These are phyloP conservation scores for Yponomeuta malinellus DNA, from an alignment of 2,888 invertebrate species.

Conservation along the genomic window DNA sequence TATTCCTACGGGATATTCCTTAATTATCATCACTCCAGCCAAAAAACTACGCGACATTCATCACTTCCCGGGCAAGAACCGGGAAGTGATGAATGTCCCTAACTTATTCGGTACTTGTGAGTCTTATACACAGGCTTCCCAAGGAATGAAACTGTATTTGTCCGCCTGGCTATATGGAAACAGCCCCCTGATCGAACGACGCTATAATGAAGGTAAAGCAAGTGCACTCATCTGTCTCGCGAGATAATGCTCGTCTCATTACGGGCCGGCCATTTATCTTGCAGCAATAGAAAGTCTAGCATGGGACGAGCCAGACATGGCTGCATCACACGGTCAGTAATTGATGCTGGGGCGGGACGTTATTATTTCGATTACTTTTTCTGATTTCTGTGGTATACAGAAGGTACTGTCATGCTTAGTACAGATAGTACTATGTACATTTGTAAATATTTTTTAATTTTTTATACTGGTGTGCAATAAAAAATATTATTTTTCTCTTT, in stretches of 20 bases:
- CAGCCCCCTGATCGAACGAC: background rate
- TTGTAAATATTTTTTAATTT: no score
- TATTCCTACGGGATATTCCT: no score
- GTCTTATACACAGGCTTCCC: no score
- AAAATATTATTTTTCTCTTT: no score
- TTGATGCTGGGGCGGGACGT: constrained; percentile 63
- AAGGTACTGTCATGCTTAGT: background rate
- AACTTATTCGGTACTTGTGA: no score
- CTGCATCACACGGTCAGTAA: constrained; percentile 28
- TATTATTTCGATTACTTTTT: constrained; percentile 50
- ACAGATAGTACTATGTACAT: background rate
- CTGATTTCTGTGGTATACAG: background rate
- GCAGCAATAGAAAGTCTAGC: constrained; percentile 48
- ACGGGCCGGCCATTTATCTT: constrained; percentile 51
- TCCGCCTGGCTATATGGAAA: background rate
- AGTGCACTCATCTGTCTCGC: constrained; percentile 44
- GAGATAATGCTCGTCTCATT: constrained; percentile 49
- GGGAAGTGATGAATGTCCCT: no score
- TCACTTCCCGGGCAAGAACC: no score
- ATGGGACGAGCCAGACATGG: constrained; percentile 35
- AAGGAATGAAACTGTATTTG: no score
- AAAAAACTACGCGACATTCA: no score
- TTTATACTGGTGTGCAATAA: no score
- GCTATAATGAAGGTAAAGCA: constrained; percentile 31
- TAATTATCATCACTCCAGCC: no score